A percentile compares a stretch with the other conserved stretches of the same genome.
phyloP scores from a whole-genome alignment of 2,888 invertebrate species.

The Troilus luridus region DNA sequence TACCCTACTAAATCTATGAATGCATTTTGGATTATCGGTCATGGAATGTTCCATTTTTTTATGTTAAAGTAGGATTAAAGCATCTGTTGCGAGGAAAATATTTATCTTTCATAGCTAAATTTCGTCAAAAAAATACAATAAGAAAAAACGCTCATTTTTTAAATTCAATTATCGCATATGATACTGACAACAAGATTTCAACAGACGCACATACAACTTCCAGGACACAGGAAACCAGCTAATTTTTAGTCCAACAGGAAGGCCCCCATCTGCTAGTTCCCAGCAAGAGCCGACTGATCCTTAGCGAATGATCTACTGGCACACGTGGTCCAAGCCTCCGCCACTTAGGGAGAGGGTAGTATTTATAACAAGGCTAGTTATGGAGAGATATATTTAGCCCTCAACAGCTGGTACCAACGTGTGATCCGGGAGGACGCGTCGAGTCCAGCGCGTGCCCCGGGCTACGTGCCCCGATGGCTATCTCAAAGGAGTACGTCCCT shows the following conservation, averaged over 20 bases:
- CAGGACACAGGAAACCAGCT: background rate
- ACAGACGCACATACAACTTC: no score
- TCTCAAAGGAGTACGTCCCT: background rate
- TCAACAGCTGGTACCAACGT: slow-evolving; percentile 11
- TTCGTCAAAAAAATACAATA: no score
- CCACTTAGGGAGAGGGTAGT: background rate
- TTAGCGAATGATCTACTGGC: slow-evolving; percentile 30
- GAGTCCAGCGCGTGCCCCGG: background rate
- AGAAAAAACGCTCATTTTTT: no score
- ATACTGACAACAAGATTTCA: no score
- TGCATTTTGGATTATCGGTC: no score
- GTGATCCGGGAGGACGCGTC: background rate
- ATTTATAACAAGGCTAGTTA: slow-evolving; percentile 37
- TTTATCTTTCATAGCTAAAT: no score
- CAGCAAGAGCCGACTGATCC: background rate
- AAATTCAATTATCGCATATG: no score
- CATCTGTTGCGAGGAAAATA: no score
- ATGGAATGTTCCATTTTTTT: no score
- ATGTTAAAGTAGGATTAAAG: no score
- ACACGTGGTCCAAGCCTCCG: slow-evolving; percentile 14
- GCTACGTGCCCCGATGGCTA: background rate
- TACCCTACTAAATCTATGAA: no score
- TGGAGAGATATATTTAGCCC: background rate
- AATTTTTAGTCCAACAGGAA: background rate
- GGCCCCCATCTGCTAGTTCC: background rate